A percentile compares a stretch with the other conserved stretches of the same genome.
phyloP scores from a whole-genome alignment of 2,888 invertebrate species.

The Aleiodes leptofemur region DNA sequence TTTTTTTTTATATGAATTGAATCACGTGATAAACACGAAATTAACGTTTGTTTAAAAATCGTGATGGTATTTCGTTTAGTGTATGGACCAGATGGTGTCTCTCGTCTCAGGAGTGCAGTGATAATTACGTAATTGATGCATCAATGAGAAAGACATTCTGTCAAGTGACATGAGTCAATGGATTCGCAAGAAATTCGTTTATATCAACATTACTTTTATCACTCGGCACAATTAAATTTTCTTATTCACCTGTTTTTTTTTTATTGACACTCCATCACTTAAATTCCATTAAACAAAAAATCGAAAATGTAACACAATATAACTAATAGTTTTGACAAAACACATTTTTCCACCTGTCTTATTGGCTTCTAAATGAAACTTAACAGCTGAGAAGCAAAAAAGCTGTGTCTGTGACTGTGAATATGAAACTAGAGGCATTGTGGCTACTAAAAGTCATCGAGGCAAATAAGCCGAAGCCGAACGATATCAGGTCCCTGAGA shows the following conservation, averaged over 20 bases:
- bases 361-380: background rate
- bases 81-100: constrained; percentile 25
- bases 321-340: background rate
- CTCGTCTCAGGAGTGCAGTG: constrained; percentile 1
- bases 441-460: constrained; percentile 34
- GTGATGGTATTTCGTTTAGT: constrained; percentile 16
- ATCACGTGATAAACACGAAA: constrained; percentile 36
- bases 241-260: too few relatives aligned
- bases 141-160: background rate
- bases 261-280: too few relatives aligned
- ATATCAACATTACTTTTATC: too few relatives aligned
- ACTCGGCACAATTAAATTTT: too few relatives aligned
- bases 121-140: constrained; percentile 1
- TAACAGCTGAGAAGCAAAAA: constrained; percentile 31
- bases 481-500: constrained; percentile 59
- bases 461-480: constrained; percentile 33
- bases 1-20: too few relatives aligned
- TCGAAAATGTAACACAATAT: too few relatives aligned
- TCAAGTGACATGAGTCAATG: background rate
- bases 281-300: background rate
- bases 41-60: constrained; percentile 15
- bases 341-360: background rate
- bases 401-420: constrained; percentile 33
- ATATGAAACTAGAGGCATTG: constrained; percentile 42
- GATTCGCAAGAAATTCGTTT: too few relatives aligned